phyloP scores from a whole-genome alignment of 2,113 vertebrate genomes.

The Willisornis vidua region DNA sequence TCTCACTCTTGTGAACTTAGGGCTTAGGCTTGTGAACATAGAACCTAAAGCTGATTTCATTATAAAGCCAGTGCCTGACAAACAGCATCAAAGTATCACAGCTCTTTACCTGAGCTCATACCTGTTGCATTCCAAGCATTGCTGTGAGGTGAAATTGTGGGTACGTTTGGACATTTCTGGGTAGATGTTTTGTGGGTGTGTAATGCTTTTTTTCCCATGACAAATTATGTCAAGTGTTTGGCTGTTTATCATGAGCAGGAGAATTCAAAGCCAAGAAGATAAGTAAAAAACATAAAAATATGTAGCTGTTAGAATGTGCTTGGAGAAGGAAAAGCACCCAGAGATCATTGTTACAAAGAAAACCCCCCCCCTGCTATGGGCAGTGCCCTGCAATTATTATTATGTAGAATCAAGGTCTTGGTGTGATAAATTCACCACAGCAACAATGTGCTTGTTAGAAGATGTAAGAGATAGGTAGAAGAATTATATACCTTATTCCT shows the following conservation, averaged over 20 bases:
- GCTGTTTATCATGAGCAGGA: not conserved
- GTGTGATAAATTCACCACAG: not conserved
- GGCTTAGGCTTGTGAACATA: slow-evolving; percentile 16
- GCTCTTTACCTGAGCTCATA: not conserved
- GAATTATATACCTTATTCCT: not conserved
- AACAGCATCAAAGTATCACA: not conserved
- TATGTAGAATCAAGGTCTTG: not conserved
- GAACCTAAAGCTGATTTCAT: not conserved
- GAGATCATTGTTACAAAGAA: not conserved
- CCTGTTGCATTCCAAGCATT: not conserved
- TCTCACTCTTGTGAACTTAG: not conserved
- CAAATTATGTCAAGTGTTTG: not conserved
- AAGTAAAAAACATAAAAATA: not conserved
- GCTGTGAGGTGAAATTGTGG: not conserved
- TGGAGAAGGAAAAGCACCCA: not conserved
- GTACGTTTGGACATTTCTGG: not conserved
- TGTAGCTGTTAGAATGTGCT: not conserved
- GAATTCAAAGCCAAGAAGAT: not conserved
- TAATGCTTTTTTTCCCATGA: not conserved
- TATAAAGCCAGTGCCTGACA: not conserved
- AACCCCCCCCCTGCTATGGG: not conserved
- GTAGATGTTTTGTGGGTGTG: not conserved
- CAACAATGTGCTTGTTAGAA: not conserved
- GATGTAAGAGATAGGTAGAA: not conserved
- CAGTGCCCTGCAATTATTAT: not conserved